Evolutionary conservation across 1,140 invertebrate species (phyloP).

Genomic region (Drosophila orosa): DNA sequence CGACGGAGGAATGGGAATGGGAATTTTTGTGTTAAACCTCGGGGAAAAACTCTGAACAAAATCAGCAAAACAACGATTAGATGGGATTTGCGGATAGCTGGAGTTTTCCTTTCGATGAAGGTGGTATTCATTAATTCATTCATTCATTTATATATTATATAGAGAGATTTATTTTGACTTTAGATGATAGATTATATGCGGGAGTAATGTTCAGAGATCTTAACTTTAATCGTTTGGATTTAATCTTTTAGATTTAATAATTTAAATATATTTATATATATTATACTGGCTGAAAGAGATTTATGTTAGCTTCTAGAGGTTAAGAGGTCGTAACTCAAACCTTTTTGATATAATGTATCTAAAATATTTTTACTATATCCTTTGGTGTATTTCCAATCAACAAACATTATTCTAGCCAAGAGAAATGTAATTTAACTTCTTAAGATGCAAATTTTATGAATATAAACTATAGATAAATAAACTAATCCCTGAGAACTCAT

Average conservation of each 20-base stretch:
- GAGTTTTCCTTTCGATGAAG: not conserved
- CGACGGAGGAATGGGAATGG: not conserved
- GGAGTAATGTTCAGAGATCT: not conserved
- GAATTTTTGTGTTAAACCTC: not conserved
- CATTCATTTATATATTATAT: not conserved
- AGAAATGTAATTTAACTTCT: not conserved
- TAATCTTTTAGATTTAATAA: not conserved
- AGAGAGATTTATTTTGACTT: not conserved
- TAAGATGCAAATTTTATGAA: not conserved
- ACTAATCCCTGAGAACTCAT: not conserved
- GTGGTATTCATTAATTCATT: too few relatives aligned
- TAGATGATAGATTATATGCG: not conserved
- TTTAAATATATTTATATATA: too few relatives aligned
- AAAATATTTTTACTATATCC: not conserved
- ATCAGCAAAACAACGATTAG: not conserved
- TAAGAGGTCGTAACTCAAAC: too few relatives aligned
- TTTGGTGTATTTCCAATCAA: not conserved
- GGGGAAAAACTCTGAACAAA: not conserved
- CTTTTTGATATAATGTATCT: not conserved
- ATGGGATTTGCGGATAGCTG: slow-evolving; percentile 7
- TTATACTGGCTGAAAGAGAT: too few relatives aligned
- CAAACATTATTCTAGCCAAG: not conserved
- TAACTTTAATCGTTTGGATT: not conserved
- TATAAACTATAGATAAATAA: not conserved
- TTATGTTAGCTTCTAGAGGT: too few relatives aligned